A percentile compares a stretch with the other conserved stretches of the same genome.
Evolutionary conservation across 2,888 invertebrate species (phyloP).

Genomic region (Ophion obscuratus): DNA sequence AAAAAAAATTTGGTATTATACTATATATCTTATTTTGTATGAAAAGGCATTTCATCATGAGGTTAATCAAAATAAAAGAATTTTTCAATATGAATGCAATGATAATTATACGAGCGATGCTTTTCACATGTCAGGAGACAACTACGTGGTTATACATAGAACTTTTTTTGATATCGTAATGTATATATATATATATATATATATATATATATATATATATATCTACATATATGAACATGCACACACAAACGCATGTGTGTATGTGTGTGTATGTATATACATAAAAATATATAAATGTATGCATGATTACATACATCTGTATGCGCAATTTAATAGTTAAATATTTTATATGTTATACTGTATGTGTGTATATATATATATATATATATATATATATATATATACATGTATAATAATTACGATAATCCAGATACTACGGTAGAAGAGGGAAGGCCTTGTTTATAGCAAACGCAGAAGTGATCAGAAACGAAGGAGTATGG

Average conservation of each 20-base stretch:
- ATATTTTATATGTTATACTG: slow-evolving; percentile 23
- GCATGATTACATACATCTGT: slow-evolving; percentile 11
- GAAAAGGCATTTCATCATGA: background rate
- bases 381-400: slow-evolving; percentile 35
- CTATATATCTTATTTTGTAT: background rate
- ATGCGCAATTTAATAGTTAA: slow-evolving; percentile 12
- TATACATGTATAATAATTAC: slow-evolving; percentile 67
- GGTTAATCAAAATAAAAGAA: background rate
- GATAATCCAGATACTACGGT: slow-evolving; percentile 71
- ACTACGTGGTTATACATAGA: slow-evolving; percentile 64
- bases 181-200: slow-evolving; percentile 36
- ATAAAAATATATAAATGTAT: slow-evolving; percentile 56
- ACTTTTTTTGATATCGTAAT: slow-evolving; percentile 59
- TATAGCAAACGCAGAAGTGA: slow-evolving; percentile 68
- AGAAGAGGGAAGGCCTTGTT: slow-evolving; percentile 68
- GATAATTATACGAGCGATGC: slow-evolving; percentile 60
- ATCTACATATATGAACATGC: background rate
- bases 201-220: slow-evolving; percentile 29
- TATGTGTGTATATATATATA: slow-evolving; percentile 30
- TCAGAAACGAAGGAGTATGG: slow-evolving; percentile 71
- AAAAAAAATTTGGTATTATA: background rate
- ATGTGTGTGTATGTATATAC: slow-evolving; percentile 34
- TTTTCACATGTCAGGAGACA: slow-evolving; percentile 62
- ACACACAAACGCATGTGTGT: background rate
- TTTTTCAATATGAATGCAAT: slow-evolving; percentile 52